Evolutionary conservation across 2,888 invertebrate species (phyloP).

Genomic region (Orthosia gracilis): DNA sequence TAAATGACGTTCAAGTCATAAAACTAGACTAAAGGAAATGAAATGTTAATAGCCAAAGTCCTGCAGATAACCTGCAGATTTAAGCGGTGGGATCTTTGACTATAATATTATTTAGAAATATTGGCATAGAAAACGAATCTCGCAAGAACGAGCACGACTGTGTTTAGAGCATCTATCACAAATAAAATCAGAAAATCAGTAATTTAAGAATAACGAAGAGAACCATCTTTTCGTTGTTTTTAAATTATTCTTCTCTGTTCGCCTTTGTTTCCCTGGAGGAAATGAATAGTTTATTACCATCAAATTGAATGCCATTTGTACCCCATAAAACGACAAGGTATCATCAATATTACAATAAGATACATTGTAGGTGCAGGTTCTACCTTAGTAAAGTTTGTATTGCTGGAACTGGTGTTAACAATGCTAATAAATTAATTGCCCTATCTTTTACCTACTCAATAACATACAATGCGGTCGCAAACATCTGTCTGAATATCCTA

Average conservation of each 20-base stretch:
- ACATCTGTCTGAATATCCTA: too few relatives aligned
- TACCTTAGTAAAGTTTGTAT: neutral
- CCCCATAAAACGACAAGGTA: too few relatives aligned
- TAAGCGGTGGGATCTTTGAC: too few relatives aligned
- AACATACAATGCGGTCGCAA: neutral
- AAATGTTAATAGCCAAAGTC: neutral
- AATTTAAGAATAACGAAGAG: too few relatives aligned
- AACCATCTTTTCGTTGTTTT: too few relatives aligned
- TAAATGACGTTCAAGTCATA: constrained; percentile 10
- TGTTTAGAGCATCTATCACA: neutral
- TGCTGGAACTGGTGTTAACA: neutral
- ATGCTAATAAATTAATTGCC: neutral
- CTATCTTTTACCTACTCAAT: neutral
- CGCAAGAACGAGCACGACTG: neutral
- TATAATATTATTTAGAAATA: constrained; percentile 17
- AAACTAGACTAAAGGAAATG: constrained; percentile 35
- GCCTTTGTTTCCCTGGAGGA: too few relatives aligned
- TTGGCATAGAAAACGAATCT: neutral
- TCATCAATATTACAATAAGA: too few relatives aligned
- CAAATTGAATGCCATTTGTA: too few relatives aligned
- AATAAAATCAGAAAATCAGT: too few relatives aligned
- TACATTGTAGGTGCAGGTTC: neutral
- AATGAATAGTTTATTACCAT: too few relatives aligned
- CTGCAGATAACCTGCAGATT: too few relatives aligned
- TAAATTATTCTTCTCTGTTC: too few relatives aligned